Evolutionary conservation across 2,113 vertebrate genomes (phyloP).

Genomic region (Vimba vimba): DNA sequence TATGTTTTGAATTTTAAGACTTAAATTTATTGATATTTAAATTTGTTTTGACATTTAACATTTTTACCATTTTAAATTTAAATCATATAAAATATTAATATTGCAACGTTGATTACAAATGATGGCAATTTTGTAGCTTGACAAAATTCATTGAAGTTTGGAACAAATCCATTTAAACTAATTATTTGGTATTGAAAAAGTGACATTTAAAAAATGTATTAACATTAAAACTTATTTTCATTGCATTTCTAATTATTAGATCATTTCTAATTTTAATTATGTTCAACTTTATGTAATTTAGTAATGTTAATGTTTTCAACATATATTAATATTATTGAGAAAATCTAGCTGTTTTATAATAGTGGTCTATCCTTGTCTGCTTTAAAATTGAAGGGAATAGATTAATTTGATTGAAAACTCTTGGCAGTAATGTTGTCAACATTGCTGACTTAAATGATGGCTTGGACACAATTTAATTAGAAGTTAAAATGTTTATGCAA

Average conservation of each 20-base stretch:
- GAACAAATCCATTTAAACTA: not conserved
- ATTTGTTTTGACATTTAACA: too few relatives aligned
- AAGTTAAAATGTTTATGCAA: not conserved
- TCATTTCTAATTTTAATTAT: not conserved
- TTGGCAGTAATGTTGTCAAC: slow-evolving; percentile 1
- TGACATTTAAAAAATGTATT: not conserved
- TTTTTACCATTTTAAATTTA: too few relatives aligned
- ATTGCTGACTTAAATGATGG: not conserved
- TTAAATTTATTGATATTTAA: too few relatives aligned
- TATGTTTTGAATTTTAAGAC: too few relatives aligned
- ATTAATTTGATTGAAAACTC: not conserved
- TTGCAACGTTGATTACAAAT: not conserved
- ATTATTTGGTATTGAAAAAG: not conserved
- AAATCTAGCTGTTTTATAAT: not conserved
- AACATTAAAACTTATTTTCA: not conserved
- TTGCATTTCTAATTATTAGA: not conserved
- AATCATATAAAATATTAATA: not conserved
- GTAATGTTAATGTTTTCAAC: not conserved
- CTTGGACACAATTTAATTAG: slow-evolving; percentile 1
- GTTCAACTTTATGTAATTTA: not conserved
- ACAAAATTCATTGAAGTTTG: not conserved
- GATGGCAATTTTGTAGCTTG: not conserved
- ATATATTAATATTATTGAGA: too few relatives aligned
- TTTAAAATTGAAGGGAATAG: not conserved
- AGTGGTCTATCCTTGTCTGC: not conserved